phyloP scores from a whole-genome alignment of 2,797 vertebrate species.

The Anguilla pacifica region DNA sequence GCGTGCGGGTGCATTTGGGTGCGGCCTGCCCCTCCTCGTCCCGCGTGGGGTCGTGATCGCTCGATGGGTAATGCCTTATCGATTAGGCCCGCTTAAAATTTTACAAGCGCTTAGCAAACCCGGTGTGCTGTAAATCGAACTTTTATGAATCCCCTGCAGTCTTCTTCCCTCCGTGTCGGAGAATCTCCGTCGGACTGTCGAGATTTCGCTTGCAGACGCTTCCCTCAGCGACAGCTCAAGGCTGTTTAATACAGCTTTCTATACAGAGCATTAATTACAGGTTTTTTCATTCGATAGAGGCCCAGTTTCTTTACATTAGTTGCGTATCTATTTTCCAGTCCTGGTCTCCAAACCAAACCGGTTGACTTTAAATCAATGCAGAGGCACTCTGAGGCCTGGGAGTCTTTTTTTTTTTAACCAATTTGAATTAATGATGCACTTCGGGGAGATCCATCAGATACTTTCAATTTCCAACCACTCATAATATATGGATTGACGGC shows the following conservation, averaged over 20 bases:
- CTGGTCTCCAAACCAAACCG: constrained; percentile 18
- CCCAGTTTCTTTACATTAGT: background rate
- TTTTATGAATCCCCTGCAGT: constrained; percentile 46
- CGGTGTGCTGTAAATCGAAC: constrained; percentile 46
- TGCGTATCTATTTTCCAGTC: constrained; percentile 27
- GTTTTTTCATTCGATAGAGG: background rate
- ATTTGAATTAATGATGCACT: constrained; percentile 39
- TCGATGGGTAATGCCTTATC: constrained; percentile 53
- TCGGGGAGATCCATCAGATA: constrained; percentile 38
- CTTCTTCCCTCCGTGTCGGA: constrained; percentile 20
- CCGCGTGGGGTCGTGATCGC: constrained; percentile 27
- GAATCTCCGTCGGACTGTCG: background rate
- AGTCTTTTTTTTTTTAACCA: constrained; percentile 28
- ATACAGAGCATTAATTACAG: constrained; percentile 19
- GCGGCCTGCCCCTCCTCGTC: constrained; percentile 23
- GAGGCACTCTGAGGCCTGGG: constrained; percentile 36
- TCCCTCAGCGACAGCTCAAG: background rate
- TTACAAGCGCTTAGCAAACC: constrained; percentile 51
- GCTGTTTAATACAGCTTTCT: background rate
- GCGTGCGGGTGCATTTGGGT: constrained; percentile 14
- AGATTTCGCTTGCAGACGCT: constrained; percentile 14
- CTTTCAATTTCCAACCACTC: background rate
- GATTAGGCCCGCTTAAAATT: constrained; percentile 50
- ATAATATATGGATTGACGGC: constrained; percentile 9
- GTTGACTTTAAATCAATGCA: constrained; percentile 38